Conservation (phyloP, 2,113 vertebrate species). For the Sylvicapra grimmia region DNA sequence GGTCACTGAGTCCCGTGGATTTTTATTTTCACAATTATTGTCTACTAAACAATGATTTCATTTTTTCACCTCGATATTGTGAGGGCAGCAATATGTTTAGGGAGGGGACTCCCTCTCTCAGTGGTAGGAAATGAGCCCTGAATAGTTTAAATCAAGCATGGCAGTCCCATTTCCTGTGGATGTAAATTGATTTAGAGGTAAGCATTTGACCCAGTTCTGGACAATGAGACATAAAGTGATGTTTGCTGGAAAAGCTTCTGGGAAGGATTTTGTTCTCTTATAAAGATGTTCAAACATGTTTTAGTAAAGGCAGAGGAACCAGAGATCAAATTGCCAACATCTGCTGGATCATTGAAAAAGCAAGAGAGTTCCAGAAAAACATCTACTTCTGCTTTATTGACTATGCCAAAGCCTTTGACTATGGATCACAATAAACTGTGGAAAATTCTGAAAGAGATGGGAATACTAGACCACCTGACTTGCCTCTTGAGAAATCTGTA, state of each 20-base stretch:
- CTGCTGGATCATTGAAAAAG: background rate
- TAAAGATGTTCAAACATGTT: background rate
- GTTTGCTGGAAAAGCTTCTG: background rate
- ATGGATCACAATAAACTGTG: background rate
- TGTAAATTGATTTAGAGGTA: background rate
- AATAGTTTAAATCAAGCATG: background rate
- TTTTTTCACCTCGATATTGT: background rate
- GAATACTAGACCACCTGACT: background rate
- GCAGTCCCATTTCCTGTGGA: background rate
- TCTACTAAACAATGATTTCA: background rate
- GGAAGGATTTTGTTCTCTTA: background rate
- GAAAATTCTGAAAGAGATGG: background rate
- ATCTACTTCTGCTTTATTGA: background rate
- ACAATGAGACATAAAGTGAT: background rate
- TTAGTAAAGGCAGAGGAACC: background rate
- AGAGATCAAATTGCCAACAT: background rate
- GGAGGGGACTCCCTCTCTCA: background rate
- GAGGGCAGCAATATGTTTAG: background rate
- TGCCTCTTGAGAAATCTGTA: background rate
- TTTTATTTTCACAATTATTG: background rate
- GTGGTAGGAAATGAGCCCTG: background rate
- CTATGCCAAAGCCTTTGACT: background rate
- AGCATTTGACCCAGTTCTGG: slow-evolving; percentile 15
- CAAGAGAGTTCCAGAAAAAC: background rate
- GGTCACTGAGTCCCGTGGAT: background rate